phyloP scores from a whole-genome alignment of 1,140 invertebrate genomes.

The Tyrophagus putrescentiae region DNA sequence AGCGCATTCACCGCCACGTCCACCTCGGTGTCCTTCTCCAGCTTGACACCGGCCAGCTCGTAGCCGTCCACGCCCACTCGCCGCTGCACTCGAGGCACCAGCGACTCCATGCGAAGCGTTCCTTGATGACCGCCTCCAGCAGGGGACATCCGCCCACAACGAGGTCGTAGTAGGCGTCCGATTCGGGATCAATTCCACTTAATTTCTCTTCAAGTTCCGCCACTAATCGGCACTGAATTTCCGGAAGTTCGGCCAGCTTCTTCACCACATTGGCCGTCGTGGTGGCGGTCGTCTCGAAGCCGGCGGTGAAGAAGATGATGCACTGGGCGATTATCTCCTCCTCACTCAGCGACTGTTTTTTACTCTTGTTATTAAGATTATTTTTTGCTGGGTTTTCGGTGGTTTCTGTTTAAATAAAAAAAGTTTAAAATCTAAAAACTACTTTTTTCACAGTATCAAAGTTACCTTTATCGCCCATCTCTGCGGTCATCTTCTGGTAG shows the following conservation, averaged over 20 bases:
- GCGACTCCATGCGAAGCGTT: constrained; percentile 32
- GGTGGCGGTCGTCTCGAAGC: constrained; percentile 38
- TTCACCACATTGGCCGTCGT: constrained; percentile 37
- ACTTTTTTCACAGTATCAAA: too few relatives aligned
- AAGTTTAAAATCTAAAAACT: too few relatives aligned
- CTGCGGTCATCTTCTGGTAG: too few relatives aligned
- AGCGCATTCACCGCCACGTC: constrained; percentile 25
- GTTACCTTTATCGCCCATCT: too few relatives aligned
- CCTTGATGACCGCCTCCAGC: constrained; percentile 34
- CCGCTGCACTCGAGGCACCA: constrained; percentile 18
- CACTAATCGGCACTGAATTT: constrained; percentile 37
- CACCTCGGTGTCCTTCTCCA: constrained; percentile 25
- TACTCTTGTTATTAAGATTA: too few relatives aligned
- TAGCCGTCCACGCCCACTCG: constrained; percentile 10
- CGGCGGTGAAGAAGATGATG: constrained; percentile 33
- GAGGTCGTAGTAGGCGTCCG: neutral
- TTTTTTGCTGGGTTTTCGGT: too few relatives aligned
- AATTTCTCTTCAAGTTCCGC: constrained; percentile 31
- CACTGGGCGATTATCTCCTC: neutral
- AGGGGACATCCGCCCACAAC: constrained; percentile 25
- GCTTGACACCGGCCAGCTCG: constrained; percentile 5
- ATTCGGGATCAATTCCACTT: neutral
- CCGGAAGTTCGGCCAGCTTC: constrained; percentile 36
- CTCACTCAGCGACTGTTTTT: too few relatives aligned
- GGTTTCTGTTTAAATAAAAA: too few relatives aligned